Evolutionary conservation across 2,797 vertebrate genomes (phyloP).

Genomic region (Chelmon rostratus): DNA sequence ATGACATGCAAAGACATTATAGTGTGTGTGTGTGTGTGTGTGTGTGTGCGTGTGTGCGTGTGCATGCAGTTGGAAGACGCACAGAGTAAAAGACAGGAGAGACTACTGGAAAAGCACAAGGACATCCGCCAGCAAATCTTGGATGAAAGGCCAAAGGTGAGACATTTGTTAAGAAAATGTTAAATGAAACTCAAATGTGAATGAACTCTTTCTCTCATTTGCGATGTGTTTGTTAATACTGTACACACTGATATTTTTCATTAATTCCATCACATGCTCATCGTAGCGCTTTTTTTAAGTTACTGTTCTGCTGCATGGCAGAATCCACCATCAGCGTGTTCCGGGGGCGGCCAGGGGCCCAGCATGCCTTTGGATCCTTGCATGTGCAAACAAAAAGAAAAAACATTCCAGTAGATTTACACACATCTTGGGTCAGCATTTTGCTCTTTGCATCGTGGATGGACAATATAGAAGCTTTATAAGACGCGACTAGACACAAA

Average conservation of each 20-base stretch:
- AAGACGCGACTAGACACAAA: neutral
- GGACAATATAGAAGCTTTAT: neutral
- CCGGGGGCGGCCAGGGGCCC: neutral
- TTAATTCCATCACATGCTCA: constrained; percentile 6
- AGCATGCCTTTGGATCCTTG: neutral
- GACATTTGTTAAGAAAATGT: constrained; percentile 15
- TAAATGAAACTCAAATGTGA: neutral
- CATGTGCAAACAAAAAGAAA: neutral
- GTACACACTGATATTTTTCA: constrained; percentile 1
- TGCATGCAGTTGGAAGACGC: constrained; percentile 93
- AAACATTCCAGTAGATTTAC: neutral
- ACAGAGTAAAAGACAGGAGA: constrained; percentile 96
- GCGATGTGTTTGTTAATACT: neutral
- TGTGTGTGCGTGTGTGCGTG: constrained; percentile 9
- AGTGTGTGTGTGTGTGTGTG: no score
- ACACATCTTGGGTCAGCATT: neutral
- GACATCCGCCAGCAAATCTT: constrained; percentile 96
- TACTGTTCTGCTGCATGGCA: neutral
- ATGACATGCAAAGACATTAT: no score
- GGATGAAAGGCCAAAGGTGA: constrained; percentile 97
- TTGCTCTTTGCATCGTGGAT: neutral
- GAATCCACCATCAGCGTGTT: neutral
- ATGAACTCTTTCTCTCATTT: neutral
- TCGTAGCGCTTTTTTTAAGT: neutral
- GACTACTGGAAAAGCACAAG: constrained; percentile 94